Base-by-base conservation (phyloP, 92 coral and sea anemone genomes). In the Anthopleura xanthogrammica region DNA sequence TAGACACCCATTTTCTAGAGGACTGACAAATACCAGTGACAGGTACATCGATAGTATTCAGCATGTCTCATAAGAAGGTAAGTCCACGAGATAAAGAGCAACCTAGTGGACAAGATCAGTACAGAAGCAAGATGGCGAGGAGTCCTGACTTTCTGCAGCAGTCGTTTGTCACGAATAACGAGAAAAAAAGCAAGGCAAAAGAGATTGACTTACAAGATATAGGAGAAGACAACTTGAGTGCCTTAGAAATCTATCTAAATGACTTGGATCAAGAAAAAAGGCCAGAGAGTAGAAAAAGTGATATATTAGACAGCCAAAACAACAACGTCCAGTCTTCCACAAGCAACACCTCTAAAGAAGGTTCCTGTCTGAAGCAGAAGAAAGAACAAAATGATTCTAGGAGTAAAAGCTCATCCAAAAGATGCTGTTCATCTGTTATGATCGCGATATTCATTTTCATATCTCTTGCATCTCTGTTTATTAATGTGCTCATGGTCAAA, bases 141-240 rank as follows among this genome's bases (percentile, higher is more conserved):
- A 81, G 66, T 13, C 84, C 84, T 7, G 74, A 70, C 46, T 81
- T 81, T 48, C 23, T 71, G 22, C 84, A 68, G 50, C 64, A 66
- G n/a, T 16, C 77, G 2, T 80, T 80, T 50, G 66, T 22, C 12
- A 22, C 16, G 5, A 12, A n/a, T 23, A 12, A 65, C 36, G 72
- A 65, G 1, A 58, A 19, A n/a, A 58, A 2, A 5, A 60, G 20
- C 10, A 60, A 62, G 24, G 12, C 23, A 6, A n/a, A 62, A 24
- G 12, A 68, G 16, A 23, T 29, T 8, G 74, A 36, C 74, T 36
- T 68, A 11, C 64, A 81, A 68, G 77, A 81, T 12, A 24, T 81
- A 39, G 84, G 77, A 5, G 84, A 81, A 41, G 84, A 68, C 40
- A 81, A 71, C 19, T 70, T 81, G 41, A 48, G 77, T 60, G 78